phyloP scores from a whole-genome alignment of 2,797 vertebrate species.

The Pipistrellus kuhlii region DNA sequence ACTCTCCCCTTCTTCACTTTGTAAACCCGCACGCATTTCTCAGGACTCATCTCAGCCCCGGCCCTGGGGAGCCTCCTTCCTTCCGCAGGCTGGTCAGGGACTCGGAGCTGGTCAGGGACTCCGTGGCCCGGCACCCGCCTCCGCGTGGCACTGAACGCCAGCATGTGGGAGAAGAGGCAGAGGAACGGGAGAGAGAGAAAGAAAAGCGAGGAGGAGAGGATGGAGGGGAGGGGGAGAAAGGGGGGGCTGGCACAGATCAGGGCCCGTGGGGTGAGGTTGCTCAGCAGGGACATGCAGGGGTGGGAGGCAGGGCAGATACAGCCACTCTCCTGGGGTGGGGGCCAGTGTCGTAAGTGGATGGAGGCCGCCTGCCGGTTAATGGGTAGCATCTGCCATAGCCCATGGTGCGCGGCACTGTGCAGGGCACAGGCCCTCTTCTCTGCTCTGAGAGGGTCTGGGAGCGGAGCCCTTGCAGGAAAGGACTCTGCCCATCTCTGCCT shows the following conservation, averaged over 20 bases:
- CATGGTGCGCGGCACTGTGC: not conserved
- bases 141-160: no score
- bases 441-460: not conserved
- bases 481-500: not conserved
- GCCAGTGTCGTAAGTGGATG: not conserved
- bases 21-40: not conserved
- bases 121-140: fast-evolving
- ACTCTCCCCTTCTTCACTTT: not conserved
- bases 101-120: not conserved
- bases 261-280: fast-evolving
- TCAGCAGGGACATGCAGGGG: fast-evolving
- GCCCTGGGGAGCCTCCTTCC: not conserved
- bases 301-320: not conserved
- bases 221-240: not conserved
- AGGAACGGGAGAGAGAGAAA: not conserved
- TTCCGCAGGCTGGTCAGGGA: not conserved
- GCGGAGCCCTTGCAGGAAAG: not conserved
- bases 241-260: not conserved
- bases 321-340: not conserved
- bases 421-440: not conserved
- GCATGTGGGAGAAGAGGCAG: not conserved
- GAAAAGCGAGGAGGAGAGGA: not conserved
- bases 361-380: not conserved
- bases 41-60: not conserved
- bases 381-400: not conserved